These are phyloP conservation scores for Diorhabda elongata DNA, from an alignment of 1,140 invertebrate genomes.

Conservation along the genomic window DNA sequence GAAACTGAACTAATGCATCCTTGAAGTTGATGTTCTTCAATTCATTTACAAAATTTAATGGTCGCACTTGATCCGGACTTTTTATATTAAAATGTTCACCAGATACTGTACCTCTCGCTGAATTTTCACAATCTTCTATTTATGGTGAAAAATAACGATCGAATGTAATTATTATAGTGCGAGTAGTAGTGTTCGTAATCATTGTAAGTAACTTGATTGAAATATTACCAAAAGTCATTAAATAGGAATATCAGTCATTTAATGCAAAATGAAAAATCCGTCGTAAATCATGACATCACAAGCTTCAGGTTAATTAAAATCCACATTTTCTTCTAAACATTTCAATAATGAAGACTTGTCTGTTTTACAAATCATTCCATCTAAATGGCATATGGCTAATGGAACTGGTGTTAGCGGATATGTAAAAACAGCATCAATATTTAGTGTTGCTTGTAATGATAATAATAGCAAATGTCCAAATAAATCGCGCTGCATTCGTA, in stretches of 20 bases:
- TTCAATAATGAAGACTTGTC: not conserved
- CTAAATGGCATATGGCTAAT: conserved; percentile 25
- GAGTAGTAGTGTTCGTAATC: conserved; percentile 15
- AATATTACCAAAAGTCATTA: not conserved
- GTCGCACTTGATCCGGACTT: conserved; percentile 6
- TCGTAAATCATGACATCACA: conserved; percentile 6
- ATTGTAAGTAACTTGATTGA: not conserved
- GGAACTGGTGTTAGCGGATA: conserved; percentile 25
- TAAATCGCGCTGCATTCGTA: conserved; percentile 31
- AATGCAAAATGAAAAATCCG: not conserved
- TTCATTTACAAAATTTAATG: conserved; percentile 11
- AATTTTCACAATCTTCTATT: not conserved
- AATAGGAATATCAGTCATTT: not conserved
- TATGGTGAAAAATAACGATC: not conserved
- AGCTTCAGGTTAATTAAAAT: not conserved
- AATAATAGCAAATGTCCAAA: conserved; percentile 23
- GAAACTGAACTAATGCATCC: conserved; percentile 11
- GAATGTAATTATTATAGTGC: conserved; percentile 18
- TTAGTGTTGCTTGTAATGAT: conserved; percentile 12
- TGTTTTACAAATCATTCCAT: conserved; percentile 22
- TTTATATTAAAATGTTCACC: not conserved
- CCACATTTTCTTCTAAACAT: conserved; percentile 4
- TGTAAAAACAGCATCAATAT: conserved; percentile 18
- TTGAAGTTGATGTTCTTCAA: conserved; percentile 19
- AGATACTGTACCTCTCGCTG: not conserved